These are phyloP conservation scores for Sinocyclocheilus grahami DNA, from an alignment of 2,113 vertebrate genomes.

Conservation along the genomic window DNA sequence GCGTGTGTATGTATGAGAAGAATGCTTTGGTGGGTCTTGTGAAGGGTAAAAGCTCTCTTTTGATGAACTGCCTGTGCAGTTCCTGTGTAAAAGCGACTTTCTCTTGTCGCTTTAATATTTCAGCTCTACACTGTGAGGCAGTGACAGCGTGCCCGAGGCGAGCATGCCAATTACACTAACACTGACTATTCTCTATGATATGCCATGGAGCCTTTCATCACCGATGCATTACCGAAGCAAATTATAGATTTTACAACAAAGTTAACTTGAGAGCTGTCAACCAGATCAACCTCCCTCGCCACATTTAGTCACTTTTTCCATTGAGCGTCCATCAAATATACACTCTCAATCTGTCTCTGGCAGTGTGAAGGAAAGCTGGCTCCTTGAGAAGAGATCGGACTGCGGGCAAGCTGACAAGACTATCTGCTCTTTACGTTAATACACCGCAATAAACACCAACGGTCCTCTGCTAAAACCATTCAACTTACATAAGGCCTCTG, in stretches of 20 bases:
- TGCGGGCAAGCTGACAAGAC: conserved; percentile 42
- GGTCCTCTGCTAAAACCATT: conserved; percentile 60
- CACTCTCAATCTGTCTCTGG: background rate
- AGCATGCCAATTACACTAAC: conserved; percentile 62
- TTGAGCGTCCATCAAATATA: conserved; percentile 20
- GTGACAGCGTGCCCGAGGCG: conserved; percentile 62
- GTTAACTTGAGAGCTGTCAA: conserved; percentile 59
- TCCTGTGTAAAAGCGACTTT: conserved; percentile 34
- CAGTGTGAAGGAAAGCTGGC: conserved; percentile 21
- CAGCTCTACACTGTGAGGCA: conserved; percentile 59
- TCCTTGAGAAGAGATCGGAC: conserved; percentile 30
- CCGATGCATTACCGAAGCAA: conserved; percentile 57
- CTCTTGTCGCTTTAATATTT: conserved; percentile 59
- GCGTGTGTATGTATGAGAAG: background rate
- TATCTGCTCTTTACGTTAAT: conserved; percentile 50
- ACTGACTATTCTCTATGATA: conserved; percentile 63
- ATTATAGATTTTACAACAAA: conserved; percentile 56
- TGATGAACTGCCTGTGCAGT: conserved; percentile 36
- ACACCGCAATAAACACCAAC: conserved; percentile 45
- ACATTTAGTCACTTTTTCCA: conserved; percentile 51
- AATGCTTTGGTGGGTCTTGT: background rate
- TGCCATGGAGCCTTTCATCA: conserved; percentile 58
- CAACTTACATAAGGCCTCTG: conserved; percentile 55
- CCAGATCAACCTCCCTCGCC: conserved; percentile 52
- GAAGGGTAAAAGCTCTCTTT: conserved; percentile 28